A percentile compares a stretch with the other conserved stretches of the same genome.
Evolutionary conservation across 92 coral and sea anemone genomes (phyloP).

Genomic region (Zoanthus sansibaricus): DNA sequence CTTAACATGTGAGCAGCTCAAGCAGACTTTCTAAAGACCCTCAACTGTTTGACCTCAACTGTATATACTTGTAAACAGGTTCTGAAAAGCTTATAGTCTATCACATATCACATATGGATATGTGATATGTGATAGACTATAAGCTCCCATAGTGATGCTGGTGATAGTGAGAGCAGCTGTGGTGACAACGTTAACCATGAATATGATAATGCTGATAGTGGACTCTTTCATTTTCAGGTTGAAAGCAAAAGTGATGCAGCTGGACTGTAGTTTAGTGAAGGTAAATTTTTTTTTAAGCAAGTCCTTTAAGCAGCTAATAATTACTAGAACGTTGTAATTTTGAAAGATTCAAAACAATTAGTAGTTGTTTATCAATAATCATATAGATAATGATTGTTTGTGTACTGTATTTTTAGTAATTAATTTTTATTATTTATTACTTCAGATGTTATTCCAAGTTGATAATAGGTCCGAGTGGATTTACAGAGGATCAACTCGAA

Average conservation of each 20-base stretch:
- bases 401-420: background rate
- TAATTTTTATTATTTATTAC: background rate
- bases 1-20: too few species aligned
- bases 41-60: too few species aligned
- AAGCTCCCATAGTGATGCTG: too few species aligned
- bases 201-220: background rate
- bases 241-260: conserved; percentile 90
- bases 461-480: conserved; percentile 99
- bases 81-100: too few species aligned
- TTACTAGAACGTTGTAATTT: background rate
- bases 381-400: background rate
- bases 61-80: too few species aligned
- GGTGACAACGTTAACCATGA: background rate
- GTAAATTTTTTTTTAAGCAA: conserved; percentile 16
- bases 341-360: too few species aligned
- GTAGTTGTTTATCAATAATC: background rate
- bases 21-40: too few species aligned
- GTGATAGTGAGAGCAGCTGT: too few species aligned
- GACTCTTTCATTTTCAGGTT: conserved; percentile 62
- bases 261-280: conserved; percentile 94
- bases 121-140: too few species aligned
- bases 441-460: conserved; percentile 93
- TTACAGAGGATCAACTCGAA: conserved; percentile 95
- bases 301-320: background rate
- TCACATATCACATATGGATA: too few species aligned